Base-by-base conservation (phyloP, 2,888 invertebrate species). In the Nyleta sp. region DNA sequence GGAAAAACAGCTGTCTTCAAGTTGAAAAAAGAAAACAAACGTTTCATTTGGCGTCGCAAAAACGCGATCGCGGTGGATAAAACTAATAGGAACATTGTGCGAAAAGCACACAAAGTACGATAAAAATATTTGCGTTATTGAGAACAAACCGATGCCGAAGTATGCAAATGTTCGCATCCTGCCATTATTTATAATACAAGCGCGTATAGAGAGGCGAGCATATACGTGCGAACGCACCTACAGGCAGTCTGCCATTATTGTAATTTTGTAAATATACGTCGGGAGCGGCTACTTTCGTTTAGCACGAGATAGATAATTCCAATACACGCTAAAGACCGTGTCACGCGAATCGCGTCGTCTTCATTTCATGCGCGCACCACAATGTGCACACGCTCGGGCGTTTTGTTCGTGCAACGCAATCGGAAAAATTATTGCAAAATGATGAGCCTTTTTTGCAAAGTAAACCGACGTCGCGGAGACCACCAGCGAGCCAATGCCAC, bases 251-350 rank as follows among this genome's bases (percentile, higher is more conserved):
- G 71, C 76, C 71, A 71, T 76, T 76, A 76, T 53, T 71, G 71
- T 71, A 76, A 76, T 76, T 76, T 76, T 71, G 76, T 76, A 76
- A 76, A 76, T 76, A 76, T 76, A 70, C 71, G 71, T 76, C 76
- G 65, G 70, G 76, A 76, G 65, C 71, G 76, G 76, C 76, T 76
- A 76, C 76, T 76, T 76, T 76, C 76, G 76, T 76, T 71, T 76
- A 76, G 76, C 76, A 65, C 65, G 68, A 65, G 71, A 76, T 76
- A 76, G 76, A 76, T 72, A 64, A 72, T 76, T 76, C 64, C 70
- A 52, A 71, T 71, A 52, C 76, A 76, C 65, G 76, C 76, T 71
- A 71, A 71, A 76, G 44, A 77, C 60, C 67, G 67, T 71, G 71
- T 77, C 77, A 77, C 77, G 77, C 77, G 57, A 77, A 60, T 71